Conservation (phyloP, 2,113 vertebrate species). For the Platycercus adscitus region DNA sequence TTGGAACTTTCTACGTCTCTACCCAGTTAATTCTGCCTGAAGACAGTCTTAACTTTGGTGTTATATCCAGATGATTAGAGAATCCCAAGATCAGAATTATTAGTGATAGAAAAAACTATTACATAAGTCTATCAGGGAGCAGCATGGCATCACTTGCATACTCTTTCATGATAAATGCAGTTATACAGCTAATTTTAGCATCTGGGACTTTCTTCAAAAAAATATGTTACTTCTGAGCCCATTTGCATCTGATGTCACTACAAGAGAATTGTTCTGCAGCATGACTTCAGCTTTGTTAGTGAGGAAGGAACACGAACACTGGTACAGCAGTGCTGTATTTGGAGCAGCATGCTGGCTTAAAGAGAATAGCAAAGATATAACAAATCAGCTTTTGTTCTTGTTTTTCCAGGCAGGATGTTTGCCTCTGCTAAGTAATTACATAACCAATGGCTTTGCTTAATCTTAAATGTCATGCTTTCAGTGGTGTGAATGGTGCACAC, state of each 20-base stretch:
- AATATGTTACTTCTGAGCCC: neutral
- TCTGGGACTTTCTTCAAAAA: neutral
- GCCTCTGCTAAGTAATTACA: conserved; percentile 68
- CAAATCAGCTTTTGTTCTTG: conserved; percentile 72
- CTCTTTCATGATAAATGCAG: conserved; percentile 15
- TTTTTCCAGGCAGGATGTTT: conserved; percentile 67
- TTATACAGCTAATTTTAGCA: conserved; percentile 38
- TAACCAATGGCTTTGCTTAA: conserved; percentile 75
- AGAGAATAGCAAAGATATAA: conserved; percentile 57
- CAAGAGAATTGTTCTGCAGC: conserved; percentile 36
- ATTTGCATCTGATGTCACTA: conserved; percentile 29
- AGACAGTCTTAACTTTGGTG: neutral
- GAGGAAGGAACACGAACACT: conserved; percentile 19
- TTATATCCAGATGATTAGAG: conserved; percentile 18
- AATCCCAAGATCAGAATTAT: conserved; percentile 46
- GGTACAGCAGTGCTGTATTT: conserved; percentile 50
- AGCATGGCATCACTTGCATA: neutral
- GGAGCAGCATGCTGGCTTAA: conserved; percentile 55
- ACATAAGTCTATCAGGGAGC: neutral
- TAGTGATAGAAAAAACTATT: conserved; percentile 22
- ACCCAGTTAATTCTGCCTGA: conserved; percentile 60
- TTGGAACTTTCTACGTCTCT: conserved; percentile 38
- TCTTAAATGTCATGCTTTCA: conserved; percentile 70
- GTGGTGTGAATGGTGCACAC: conserved; percentile 36
- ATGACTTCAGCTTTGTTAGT: conserved; percentile 29